Percentiles rank a stretch among this genome's conserved stretches.
phyloP scores from a whole-genome alignment of 2,888 invertebrate species.

The Yponomeuta cagnagella region DNA sequence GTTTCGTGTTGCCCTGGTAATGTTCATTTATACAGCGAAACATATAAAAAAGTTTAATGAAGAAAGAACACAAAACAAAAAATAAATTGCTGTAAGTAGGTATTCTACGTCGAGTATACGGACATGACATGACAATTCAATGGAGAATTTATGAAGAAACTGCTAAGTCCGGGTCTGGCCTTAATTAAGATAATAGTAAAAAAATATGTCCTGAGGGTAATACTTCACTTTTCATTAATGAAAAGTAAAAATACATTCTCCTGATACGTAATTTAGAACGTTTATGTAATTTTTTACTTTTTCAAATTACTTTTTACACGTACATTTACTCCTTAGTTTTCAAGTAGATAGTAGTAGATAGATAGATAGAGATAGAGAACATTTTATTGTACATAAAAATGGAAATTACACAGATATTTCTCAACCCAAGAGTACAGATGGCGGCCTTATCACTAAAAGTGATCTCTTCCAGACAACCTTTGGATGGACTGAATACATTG shows the following conservation, averaged over 20 bases:
- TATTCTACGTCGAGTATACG: no score
- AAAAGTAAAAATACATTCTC: not conserved
- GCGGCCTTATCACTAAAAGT: no score
- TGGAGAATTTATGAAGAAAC: not conserved
- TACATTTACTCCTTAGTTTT: no score
- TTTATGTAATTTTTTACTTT: no score
- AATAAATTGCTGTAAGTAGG: not conserved
- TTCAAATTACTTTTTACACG: no score
- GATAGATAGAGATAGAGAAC: no score
- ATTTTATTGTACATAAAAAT: no score
- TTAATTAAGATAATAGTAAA: not conserved
- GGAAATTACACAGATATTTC: no score
- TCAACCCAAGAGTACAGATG: no score
- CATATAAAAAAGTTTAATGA: not conserved
- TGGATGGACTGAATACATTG: no score
- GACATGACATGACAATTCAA: not conserved
- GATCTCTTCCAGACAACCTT: no score
- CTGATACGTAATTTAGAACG: not conserved
- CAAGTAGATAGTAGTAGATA: no score
- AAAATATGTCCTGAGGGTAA: not conserved
- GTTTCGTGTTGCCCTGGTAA: constrained; percentile 3
- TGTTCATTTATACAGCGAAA: constrained; percentile 5
- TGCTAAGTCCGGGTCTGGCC: not conserved
- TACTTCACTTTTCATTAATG: not conserved
- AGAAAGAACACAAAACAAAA: not conserved